Evolutionary conservation across 2,888 invertebrate species (phyloP).

Genomic region (Drosophila cyrtoloma): DNA sequence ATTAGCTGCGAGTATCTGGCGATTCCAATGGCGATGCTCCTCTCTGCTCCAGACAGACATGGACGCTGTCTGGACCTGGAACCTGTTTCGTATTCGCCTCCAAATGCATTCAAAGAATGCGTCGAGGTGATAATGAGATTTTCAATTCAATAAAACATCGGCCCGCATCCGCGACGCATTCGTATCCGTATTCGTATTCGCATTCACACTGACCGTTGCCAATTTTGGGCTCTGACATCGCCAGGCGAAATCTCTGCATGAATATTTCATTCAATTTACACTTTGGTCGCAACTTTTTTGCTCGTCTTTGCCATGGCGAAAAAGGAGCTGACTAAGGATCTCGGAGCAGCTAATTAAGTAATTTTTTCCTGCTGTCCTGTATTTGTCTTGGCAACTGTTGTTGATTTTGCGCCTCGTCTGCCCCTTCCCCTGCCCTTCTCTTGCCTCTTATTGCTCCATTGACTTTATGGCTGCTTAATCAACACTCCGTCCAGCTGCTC

Average conservation of each 20-base stretch:
- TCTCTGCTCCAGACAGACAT: slow-evolving; percentile 9
- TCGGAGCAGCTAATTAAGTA: slow-evolving; percentile 75
- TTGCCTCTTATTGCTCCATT: slow-evolving; percentile 18
- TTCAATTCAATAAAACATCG: slow-evolving; percentile 79
- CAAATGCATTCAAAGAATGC: slow-evolving; percentile 79
- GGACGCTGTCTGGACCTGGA: slow-evolving; percentile 14
- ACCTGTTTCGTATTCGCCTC: slow-evolving; percentile 40
- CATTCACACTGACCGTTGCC: slow-evolving; percentile 53
- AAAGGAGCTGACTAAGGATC: slow-evolving; percentile 41
- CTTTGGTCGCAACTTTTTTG: slow-evolving; percentile 52
- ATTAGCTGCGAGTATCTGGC: slow-evolving; percentile 82
- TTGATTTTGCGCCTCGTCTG: slow-evolving; percentile 37
- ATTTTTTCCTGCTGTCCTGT: slow-evolving; percentile 55
- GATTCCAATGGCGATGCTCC: slow-evolving; percentile 55
- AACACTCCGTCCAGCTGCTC: slow-evolving; percentile 60
- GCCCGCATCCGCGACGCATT: slow-evolving; percentile 20
- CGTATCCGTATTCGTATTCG: slow-evolving; percentile 21
- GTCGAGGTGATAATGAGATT: slow-evolving; percentile 82
- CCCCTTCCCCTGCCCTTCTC: not conserved
- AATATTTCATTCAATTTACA: slow-evolving; percentile 83
- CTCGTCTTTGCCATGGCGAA: slow-evolving; percentile 18
- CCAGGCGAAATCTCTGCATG: slow-evolving; percentile 72
- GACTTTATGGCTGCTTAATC: slow-evolving; percentile 70
- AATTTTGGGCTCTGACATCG: slow-evolving; percentile 62
- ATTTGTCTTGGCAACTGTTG: slow-evolving; percentile 37